Evolutionary conservation across 1,140 invertebrate genomes (phyloP).

Genomic region (Pseudoatta argentina): DNA sequence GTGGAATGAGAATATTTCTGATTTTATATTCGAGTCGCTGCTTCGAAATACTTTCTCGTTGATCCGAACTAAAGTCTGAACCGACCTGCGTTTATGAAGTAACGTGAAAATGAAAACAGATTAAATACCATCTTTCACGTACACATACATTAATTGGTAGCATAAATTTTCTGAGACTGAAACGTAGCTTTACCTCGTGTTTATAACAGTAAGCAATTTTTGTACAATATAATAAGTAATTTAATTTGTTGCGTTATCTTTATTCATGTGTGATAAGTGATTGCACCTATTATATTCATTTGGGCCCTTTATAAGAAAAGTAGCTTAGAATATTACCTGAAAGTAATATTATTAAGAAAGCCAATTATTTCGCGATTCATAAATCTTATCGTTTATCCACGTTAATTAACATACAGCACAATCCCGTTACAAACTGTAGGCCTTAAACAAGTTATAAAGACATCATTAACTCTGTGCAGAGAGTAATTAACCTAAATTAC

Average conservation of each 20-base stretch:
- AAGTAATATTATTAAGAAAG: background rate
- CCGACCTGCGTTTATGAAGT: background rate
- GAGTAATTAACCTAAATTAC: slow-evolving; percentile 67
- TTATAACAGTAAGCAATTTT: background rate
- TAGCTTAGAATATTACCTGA: background rate
- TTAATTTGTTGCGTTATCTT: background rate
- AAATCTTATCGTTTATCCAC: background rate
- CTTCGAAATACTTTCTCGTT: slow-evolving; percentile 7
- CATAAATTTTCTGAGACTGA: background rate
- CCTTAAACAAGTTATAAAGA: slow-evolving; percentile 40
- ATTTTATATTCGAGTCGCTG: background rate
- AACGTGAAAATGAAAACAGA: background rate
- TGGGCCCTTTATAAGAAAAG: background rate
- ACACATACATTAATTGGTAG: background rate
- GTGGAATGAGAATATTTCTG: slow-evolving; percentile 35
- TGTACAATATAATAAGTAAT: background rate
- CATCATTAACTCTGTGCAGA: slow-evolving; percentile 15
- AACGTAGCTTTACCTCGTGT: background rate
- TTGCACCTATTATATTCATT: background rate
- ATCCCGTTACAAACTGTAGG: background rate
- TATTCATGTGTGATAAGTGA: background rate
- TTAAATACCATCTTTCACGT: background rate
- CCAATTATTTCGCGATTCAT: background rate
- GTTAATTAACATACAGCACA: slow-evolving; percentile 12
- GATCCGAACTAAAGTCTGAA: background rate